Base-by-base conservation (phyloP, 2,113 vertebrate species). In the Romanogobio albipinnatus region DNA sequence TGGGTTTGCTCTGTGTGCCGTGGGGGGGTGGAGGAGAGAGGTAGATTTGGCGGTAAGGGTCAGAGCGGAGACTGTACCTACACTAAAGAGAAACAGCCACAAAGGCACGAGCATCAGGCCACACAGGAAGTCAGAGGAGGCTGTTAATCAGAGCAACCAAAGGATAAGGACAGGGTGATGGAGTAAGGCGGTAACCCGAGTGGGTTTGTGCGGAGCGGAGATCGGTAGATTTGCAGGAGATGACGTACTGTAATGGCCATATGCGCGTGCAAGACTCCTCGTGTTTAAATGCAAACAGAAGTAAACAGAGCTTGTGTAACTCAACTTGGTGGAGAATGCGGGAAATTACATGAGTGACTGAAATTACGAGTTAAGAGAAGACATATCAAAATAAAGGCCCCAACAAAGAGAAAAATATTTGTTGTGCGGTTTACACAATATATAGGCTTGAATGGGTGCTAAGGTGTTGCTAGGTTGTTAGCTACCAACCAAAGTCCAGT, bases 101-200 rank as follows among this genome's bases (percentile, higher is more conserved):
- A 79, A 80, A 80, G 76, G 76, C 70, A 10, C 89, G 88, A 91
- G 91, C 90, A 90, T 86, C 88, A 83, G 94, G 92, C 94, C 93
- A 93, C 93, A 94, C 93, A 93, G 93, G 93, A 93, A 92, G 92
- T 89, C 87, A 70, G 86, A 89, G 82, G 86, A 86, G 90, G 86
- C 89, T 87, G 88, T 90, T 94, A 94, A 94, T 94, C 93, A 94
- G 93, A 87, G 85, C 87, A 89, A 90, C 89, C 88, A 81, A 89
- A 85, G 88, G 91, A 93, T 89, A 73, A 56, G 73, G 78, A 81
- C 78, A 88, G 84, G 86, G 90, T 73, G 85, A 87, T 87, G 86
- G 87, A 66, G 91, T 91, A 91, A 43, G 8, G 81, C 66, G 26
- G 80, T 58, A 73, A 92, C 89, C 90, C 73, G 91, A 93, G 89